Conservation (phyloP, 2,888 invertebrate species). For the Pachliopta kotzebuea region DNA sequence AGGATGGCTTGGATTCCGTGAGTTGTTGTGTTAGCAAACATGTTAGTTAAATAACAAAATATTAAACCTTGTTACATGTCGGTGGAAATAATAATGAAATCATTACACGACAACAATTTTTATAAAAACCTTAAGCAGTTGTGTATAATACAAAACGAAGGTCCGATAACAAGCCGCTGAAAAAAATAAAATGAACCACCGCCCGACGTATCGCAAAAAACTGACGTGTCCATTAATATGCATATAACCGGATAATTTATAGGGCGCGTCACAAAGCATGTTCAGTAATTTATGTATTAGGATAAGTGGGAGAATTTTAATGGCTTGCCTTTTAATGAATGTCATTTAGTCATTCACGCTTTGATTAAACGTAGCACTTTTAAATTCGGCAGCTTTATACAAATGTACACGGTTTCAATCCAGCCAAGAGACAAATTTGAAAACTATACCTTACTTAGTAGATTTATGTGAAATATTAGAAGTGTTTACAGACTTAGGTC, state of each 20-base stretch:
- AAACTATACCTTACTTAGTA: no score
- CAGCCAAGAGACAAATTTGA: no score
- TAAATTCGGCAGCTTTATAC: neutral
- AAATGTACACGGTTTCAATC: no score
- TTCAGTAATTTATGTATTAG: conserved; percentile 35
- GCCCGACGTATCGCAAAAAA: conserved; percentile 31
- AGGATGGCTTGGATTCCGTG: no score
- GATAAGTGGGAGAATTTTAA: conserved; percentile 29
- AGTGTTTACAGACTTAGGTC: no score
- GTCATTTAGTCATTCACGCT: neutral
- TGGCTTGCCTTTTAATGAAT: conserved; percentile 8
- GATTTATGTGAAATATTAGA: no score
- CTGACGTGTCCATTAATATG: conserved; percentile 35
- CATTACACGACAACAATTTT: neutral
- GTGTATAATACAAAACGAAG: conserved; percentile 22
- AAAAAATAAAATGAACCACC: conserved; percentile 7
- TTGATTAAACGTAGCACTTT: neutral
- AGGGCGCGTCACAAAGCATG: conserved; percentile 32
- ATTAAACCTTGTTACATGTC: neutral
- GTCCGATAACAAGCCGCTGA: conserved; percentile 24
- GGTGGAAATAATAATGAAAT: neutral
- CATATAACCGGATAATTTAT: conserved; percentile 36
- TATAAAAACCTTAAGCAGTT: conserved; percentile 21
- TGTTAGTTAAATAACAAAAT: neutral
- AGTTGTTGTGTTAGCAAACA: no score